Conservation (phyloP, 2,797 vertebrate species). For the Coluber constrictor region DNA sequence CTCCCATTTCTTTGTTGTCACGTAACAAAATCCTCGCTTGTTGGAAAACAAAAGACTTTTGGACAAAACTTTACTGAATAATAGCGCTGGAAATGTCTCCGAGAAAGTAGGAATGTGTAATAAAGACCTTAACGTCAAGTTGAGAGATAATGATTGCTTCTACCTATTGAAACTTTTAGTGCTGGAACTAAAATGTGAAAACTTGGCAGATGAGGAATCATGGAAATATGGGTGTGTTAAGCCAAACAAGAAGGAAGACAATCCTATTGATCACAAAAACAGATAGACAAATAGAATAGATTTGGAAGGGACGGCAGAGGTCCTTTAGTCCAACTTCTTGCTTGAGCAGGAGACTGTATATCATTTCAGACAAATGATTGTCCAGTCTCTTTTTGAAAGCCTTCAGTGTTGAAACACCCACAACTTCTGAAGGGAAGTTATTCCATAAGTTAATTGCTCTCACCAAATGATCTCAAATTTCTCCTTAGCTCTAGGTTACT, state of each 20-base stretch:
- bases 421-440: neutral
- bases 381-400: no score
- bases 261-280: neutral
- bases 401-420: neutral
- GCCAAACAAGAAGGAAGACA: neutral
- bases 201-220: neutral
- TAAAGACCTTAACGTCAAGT: neutral
- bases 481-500: neutral
- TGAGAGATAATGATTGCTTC: neutral
- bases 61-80: constrained; percentile 41
- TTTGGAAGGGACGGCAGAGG: neutral
- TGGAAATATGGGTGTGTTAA: neutral
- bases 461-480: neutral
- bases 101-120: neutral
- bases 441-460: neutral
- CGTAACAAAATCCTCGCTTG: constrained; percentile 9
- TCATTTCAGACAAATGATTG: no score
- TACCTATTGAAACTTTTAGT: neutral
- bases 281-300: neutral
- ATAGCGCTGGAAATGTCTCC: neutral
- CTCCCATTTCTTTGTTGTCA: constrained; percentile 41
- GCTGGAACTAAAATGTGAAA: neutral
- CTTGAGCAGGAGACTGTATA: neutral
- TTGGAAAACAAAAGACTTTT: constrained; percentile 33
- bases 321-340: neutral